A percentile compares a stretch with the other conserved stretches of the same genome.
Conservation (phyloP, 1,140 invertebrate genomes). For the Lucilia sericata region DNA sequence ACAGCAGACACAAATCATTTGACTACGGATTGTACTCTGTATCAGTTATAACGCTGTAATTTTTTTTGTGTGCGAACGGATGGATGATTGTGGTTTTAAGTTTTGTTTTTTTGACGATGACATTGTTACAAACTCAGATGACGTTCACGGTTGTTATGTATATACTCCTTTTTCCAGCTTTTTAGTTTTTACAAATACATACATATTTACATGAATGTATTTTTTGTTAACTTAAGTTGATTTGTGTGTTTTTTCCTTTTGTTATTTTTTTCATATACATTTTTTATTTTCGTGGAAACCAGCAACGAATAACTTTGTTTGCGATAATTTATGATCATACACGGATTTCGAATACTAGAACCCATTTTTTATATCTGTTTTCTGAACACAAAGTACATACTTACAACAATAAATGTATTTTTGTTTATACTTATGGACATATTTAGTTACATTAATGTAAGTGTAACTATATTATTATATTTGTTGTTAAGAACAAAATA, state of each 20-base stretch:
- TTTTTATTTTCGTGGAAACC: background rate
- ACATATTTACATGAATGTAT: no score
- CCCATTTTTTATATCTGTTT: background rate
- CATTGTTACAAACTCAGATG: background rate
- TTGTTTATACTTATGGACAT: background rate
- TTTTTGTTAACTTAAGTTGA: background rate
- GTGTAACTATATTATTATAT: no score
- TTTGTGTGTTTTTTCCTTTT: background rate
- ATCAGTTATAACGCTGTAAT: background rate
- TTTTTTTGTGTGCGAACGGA: background rate
- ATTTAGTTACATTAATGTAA: no score
- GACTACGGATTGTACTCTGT: background rate
- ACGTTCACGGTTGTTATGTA: background rate
- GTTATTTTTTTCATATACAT: background rate
- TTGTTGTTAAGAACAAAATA: no score
- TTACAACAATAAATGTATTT: background rate
- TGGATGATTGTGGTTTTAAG: slow-evolving; percentile 28
- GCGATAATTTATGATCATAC: slow-evolving; percentile 22
- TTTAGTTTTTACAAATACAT: slow-evolving; percentile 2
- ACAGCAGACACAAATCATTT: slow-evolving; percentile 22
- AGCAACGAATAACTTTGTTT: slow-evolving; percentile 8
- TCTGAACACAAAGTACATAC: no score
- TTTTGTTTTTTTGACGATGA: slow-evolving; percentile 19
- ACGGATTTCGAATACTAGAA: slow-evolving; percentile 11
- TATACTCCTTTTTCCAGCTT: slow-evolving; percentile 9